Conservation (phyloP, 2,797 vertebrate species). For the Taenioides sp. region DNA sequence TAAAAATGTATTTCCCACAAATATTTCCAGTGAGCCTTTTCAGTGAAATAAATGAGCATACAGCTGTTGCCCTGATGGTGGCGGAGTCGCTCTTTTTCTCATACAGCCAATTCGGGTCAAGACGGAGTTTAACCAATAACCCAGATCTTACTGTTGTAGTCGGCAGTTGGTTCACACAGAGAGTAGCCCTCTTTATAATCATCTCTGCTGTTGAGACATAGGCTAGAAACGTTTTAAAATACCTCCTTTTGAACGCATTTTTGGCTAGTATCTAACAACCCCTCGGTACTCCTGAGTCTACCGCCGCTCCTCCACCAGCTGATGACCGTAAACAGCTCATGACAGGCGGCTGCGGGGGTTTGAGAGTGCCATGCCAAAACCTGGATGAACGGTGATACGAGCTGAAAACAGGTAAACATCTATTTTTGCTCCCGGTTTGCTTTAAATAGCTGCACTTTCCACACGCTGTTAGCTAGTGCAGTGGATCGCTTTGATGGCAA, state of each 20-base stretch:
- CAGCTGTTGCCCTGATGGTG: neutral
- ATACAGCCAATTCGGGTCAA: neutral
- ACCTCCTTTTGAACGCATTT: slow-evolving; percentile 8
- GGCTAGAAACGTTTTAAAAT: neutral
- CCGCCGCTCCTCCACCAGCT: slow-evolving; percentile 10
- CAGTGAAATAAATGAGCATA: neutral
- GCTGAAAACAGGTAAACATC: slow-evolving; percentile 29
- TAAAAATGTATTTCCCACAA: too few relatives aligned
- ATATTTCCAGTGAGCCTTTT: neutral
- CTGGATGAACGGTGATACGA: slow-evolving; percentile 36
- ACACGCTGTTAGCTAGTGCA: slow-evolving; percentile 2
- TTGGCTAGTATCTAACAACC: slow-evolving; percentile 15
- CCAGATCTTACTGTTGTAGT: neutral
- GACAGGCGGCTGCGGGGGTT: slow-evolving; percentile 11
- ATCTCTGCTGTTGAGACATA: neutral
- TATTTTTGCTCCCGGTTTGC: neutral
- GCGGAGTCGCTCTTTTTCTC: neutral
- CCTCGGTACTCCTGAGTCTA: neutral
- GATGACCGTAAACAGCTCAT: slow-evolving; percentile 24
- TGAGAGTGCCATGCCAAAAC: slow-evolving; percentile 31
- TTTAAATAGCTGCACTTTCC: neutral
- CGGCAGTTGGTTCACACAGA: neutral
- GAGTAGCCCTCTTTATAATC: neutral
- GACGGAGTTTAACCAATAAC: slow-evolving; percentile 2
- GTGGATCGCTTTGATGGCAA: neutral